phyloP scores from a whole-genome alignment of 2,113 vertebrate species.

The Albula glossodonta region DNA sequence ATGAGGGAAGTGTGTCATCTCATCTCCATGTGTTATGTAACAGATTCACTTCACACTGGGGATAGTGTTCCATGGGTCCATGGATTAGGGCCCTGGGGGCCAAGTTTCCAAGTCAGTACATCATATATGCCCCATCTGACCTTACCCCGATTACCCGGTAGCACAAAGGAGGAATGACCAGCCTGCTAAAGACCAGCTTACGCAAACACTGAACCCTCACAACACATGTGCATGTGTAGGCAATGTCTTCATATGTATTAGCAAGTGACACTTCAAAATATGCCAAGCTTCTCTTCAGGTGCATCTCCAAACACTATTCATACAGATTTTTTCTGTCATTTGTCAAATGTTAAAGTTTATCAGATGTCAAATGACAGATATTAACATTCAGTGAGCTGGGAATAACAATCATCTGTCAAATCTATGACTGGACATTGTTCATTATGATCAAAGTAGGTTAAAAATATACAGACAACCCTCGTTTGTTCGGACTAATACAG shows the following conservation, averaged over 20 bases:
- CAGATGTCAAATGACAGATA: too few relatives aligned
- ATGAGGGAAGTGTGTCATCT: slow-evolving; percentile 6
- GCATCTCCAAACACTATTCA: too few relatives aligned
- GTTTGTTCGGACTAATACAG: too few relatives aligned
- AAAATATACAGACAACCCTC: too few relatives aligned
- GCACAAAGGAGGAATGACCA: neutral
- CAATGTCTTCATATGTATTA: neutral
- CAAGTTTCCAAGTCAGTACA: neutral
- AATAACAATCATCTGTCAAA: too few relatives aligned
- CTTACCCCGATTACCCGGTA: slow-evolving; percentile 27
- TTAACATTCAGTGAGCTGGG: too few relatives aligned
- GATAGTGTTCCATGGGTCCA: neutral
- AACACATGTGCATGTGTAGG: too few relatives aligned
- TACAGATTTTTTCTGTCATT: too few relatives aligned
- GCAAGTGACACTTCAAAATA: neutral
- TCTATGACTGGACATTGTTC: too few relatives aligned
- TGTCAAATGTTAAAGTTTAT: too few relatives aligned
- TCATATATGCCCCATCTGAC: slow-evolving; percentile 22
- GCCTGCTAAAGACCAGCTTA: neutral
- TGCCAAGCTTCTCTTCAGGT: too few relatives aligned
- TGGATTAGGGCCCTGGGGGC: slow-evolving; percentile 28
- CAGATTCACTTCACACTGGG: neutral
- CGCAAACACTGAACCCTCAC: neutral
- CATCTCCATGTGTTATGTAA: slow-evolving; percentile 28
- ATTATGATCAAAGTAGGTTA: too few relatives aligned